phyloP scores from a whole-genome alignment of 2,113 vertebrate species.

The Grantiella picta region DNA sequence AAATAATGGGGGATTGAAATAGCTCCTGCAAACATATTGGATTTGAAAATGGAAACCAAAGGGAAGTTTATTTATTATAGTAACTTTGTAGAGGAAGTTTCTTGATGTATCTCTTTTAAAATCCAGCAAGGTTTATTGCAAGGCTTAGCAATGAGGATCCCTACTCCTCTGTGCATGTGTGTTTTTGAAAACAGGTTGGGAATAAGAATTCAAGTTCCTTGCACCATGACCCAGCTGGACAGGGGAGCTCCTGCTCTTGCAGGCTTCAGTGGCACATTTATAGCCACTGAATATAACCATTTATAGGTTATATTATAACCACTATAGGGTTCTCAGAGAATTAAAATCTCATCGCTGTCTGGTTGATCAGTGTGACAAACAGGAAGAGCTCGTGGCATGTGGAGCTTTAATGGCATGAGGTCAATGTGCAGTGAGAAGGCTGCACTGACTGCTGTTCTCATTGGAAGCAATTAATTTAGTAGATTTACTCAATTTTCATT shows the following conservation, averaged over 20 bases:
- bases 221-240: background rate
- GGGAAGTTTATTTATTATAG: background rate
- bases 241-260: background rate
- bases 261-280: background rate
- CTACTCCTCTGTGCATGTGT: accelerated
- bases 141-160: background rate
- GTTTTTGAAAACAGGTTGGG: background rate
- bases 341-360: background rate
- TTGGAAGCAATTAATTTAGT: background rate
- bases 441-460: background rate
- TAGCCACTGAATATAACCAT: background rate
- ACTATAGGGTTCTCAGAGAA: background rate
- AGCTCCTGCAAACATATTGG: background rate
- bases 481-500: background rate
- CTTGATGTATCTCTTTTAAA: background rate
- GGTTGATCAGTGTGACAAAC: background rate
- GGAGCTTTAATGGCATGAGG: background rate
- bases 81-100: background rate
- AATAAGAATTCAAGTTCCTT: background rate
- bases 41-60: background rate
- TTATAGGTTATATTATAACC: background rate
- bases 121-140: background rate
- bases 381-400: background rate
- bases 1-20: background rate
- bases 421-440: slow-evolving; percentile 35